phyloP scores from a whole-genome alignment of 1,140 invertebrate species.

The Manduca sexta region DNA sequence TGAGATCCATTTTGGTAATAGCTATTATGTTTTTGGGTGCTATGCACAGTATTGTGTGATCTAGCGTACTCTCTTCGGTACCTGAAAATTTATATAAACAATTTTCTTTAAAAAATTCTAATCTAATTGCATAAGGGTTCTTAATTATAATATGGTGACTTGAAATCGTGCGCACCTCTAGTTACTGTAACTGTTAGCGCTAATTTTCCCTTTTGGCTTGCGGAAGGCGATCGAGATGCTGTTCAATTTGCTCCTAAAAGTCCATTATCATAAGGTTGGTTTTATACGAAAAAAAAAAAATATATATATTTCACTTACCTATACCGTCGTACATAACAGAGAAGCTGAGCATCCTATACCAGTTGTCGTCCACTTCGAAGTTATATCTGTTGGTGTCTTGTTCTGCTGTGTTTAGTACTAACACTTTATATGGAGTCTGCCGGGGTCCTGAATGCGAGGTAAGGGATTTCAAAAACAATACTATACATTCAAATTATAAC shows the following conservation, averaged over 20 bases:
- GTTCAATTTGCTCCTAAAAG: not conserved
- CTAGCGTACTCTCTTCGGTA: slow-evolving; percentile 50
- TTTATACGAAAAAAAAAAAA: not conserved
- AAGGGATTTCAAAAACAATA: too few relatives aligned
- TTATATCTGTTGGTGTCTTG: slow-evolving; percentile 67
- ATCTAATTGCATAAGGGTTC: too few relatives aligned
- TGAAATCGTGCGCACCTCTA: too few relatives aligned
- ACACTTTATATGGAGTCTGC: slow-evolving; percentile 64
- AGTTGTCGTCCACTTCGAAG: slow-evolving; percentile 75
- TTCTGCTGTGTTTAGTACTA: slow-evolving; percentile 50
- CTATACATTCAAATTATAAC: too few relatives aligned
- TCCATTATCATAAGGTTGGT: not conserved
- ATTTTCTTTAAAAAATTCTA: too few relatives aligned
- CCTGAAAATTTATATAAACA: slow-evolving; percentile 27
- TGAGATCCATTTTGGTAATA: slow-evolving; percentile 51
- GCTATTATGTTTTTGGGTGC: slow-evolving; percentile 54
- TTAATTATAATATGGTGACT: too few relatives aligned
- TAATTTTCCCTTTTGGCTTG: too few relatives aligned
- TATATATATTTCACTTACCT: slow-evolving; percentile 25
- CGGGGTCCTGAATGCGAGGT: slow-evolving; percentile 56
- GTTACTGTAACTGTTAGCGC: too few relatives aligned
- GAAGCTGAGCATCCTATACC: slow-evolving; percentile 75
- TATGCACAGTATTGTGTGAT: slow-evolving; percentile 59
- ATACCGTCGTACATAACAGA: slow-evolving; percentile 46
- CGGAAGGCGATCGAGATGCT: too few relatives aligned